Base-by-base conservation (phyloP, 1,140 invertebrate genomes). In the Sycophila sp. region DNA sequence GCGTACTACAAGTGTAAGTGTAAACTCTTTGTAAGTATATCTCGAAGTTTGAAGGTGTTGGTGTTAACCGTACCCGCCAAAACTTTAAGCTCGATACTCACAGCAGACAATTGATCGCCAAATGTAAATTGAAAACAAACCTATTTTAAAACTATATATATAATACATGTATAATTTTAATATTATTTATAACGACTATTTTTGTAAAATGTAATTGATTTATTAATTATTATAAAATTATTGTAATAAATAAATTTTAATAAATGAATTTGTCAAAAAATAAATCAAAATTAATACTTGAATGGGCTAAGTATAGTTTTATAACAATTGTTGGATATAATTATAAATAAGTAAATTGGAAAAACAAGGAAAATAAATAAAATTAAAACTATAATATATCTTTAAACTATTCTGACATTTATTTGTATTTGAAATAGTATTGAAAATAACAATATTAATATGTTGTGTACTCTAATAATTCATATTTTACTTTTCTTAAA, bases 31-130 rank as follows among this genome's bases (percentile, higher is more conserved):
- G 17, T 8, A 2, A 36, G 4, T 58, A 38, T 36, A 22, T 38
- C n/a, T n/a, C n/a, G n/a, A n/a, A n/a, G n/a, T n/a, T n/a, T n/a
- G n/a, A n/a, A n/a, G n/a, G n/a, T n/a, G n/a, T n/a, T n/a, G n/a
- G n/a, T 47, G 5, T 19, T 10, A 17, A 36, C 24, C 38, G 45
- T 51, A 51, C 30, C 60, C 60, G 60, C 60, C 47, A 64, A 64
- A 64, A 51, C 17, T 1, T 51, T 30, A 47, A 8, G 59, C 15
- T 13, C 28, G 13, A 7, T 62, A 22, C 15, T 32, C 28, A 62
- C 19, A 19, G 38, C 7, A 45, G 2, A 26, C 17, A 26, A 47
- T 4, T n/a, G n/a, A n/a, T n/a, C 4, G 45, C 17, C 17, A 24
- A 19, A 47, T 47, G 5, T 22, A 47, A 15, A 19, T 47, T 15